These are phyloP conservation scores for Bugula neritina DNA, from an alignment of 2,888 invertebrate species.

Conservation along the genomic window DNA sequence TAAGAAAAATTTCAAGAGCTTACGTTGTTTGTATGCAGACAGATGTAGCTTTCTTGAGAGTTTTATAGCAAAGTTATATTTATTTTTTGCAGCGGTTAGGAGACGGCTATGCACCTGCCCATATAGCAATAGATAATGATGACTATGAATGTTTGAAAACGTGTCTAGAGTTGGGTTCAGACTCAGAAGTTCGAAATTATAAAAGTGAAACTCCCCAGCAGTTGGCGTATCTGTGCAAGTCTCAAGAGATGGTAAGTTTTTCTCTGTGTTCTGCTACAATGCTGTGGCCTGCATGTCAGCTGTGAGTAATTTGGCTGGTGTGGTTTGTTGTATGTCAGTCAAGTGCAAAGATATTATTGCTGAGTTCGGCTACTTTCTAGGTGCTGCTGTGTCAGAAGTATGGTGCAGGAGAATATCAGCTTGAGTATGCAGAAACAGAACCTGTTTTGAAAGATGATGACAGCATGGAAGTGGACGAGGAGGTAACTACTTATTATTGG, in stretches of 20 bases:
- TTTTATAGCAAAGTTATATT: too few species aligned
- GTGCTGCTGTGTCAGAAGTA: background rate
- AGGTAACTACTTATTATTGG: constrained; percentile 10
- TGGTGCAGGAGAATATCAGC: constrained; percentile 17
- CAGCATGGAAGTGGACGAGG: constrained; percentile 18
- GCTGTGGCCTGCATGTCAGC: too few species aligned
- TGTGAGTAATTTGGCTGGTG: too few species aligned
- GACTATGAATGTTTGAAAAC: constrained; percentile 5
- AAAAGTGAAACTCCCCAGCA: constrained; percentile 18
- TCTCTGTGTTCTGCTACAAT: too few species aligned
- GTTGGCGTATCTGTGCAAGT: constrained; percentile 1
- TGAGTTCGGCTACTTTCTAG: too few species aligned
- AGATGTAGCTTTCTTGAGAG: too few species aligned
- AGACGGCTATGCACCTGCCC: constrained; percentile 18
- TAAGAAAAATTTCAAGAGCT: too few species aligned
- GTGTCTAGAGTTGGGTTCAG: background rate
- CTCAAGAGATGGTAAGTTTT: background rate
- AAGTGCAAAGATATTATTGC: too few species aligned
- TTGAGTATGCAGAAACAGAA: constrained; percentile 19
- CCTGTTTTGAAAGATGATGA: background rate
- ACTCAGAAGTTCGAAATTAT: constrained; percentile 16
- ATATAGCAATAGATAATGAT: constrained; percentile 23
- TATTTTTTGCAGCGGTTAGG: background rate
- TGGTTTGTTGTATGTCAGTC: too few species aligned
- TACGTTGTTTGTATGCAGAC: background rate